Evolutionary conservation across 2,797 vertebrate species (phyloP), one percentile per base, ranked within the genome.

Genomic region (Hybognathus amarus): DNA sequence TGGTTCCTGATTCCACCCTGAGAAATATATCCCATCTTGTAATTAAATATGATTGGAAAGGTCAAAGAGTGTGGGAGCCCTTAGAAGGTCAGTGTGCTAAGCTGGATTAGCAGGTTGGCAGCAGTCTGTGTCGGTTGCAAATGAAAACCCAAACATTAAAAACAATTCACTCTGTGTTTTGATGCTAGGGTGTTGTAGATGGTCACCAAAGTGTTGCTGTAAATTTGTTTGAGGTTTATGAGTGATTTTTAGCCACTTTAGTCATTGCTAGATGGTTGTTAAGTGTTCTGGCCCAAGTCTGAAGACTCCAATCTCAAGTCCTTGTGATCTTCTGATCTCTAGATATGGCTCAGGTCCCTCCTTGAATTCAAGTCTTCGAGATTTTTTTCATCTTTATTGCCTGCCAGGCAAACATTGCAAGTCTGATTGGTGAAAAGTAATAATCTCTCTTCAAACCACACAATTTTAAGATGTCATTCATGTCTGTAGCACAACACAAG

Each of bases 31-130:
- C 52, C 7, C 4, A 40, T 27, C 17, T 45, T 73, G 13, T 74
- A 50, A 82, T 82, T 22, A 50, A 61, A 52, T 24, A 38, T 74
- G 13, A 64, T 30, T 18, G 36, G 18, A 52, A 38, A 64, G 69
- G 6, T 79, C 45, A 74, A 75, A 66, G 30, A 71, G 54, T 13
- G 33, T 54, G 42, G n/a, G 59, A 82, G 20, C 70, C 50, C 47
- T 68, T 36, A 1, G 15, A 54, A 54, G 66, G 47, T 15, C 18
- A 56, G 8, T 54, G 61, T 27, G 59, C 10, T 52, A 75, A 82
- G 17, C 22, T 75, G 80, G 80, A 83, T 76, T 76, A 76, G 36
- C 18, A 56, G 61, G 50, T 42, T 33, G 50, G 9, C 69, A 40
- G 54, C 70, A 54, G n/a, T 54, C 33, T 76, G 33, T 75, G 47